phyloP scores from a whole-genome alignment of 2,797 vertebrate genomes.

The Chlorospingus semifuscus region DNA sequence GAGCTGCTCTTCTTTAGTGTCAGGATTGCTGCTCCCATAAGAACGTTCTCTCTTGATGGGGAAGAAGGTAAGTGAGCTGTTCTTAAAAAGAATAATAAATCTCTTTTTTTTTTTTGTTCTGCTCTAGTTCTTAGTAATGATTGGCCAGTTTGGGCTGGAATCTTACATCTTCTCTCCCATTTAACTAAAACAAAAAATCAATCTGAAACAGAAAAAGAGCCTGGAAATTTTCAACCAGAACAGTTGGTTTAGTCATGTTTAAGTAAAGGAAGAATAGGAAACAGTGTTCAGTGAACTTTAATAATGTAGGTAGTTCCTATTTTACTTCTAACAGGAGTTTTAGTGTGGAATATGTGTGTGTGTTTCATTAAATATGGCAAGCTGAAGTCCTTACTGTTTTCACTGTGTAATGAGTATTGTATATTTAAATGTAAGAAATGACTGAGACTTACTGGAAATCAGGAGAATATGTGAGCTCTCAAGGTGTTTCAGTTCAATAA shows the following conservation, averaged over 20 bases:
- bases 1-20: neutral
- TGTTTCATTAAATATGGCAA: neutral
- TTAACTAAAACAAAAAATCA: neutral
- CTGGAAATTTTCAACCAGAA: neutral
- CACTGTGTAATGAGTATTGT: neutral
- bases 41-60: neutral
- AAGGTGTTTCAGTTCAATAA: neutral
- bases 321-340: neutral
- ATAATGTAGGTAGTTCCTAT: neutral
- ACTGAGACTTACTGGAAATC: neutral
- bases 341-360: neutral
- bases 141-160: neutral
- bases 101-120: accelerated
- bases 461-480: neutral
- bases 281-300: neutral
- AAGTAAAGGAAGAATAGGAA: neutral
- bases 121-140: neutral
- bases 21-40: neutral
- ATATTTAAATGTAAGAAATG: neutral
- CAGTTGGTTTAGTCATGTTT: neutral
- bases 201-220: neutral
- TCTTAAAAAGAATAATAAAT: neutral
- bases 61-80: neutral
- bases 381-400: neutral
- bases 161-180: neutral